Base-by-base conservation (phyloP, 2,797 vertebrate species). In the Sternarchorhynchus goeldii region DNA sequence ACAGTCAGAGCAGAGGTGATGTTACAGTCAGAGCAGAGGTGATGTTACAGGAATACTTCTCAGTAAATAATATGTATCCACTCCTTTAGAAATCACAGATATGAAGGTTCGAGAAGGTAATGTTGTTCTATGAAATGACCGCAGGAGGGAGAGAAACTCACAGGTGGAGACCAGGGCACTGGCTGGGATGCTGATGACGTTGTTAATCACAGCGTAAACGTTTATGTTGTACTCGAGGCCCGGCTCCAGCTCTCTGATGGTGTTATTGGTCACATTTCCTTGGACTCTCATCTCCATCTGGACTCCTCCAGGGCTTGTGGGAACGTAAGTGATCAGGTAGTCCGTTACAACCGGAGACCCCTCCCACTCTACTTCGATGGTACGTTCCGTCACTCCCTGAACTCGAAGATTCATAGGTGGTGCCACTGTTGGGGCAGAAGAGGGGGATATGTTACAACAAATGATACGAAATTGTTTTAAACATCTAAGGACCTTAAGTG, bases 181-280 rank as follows among this genome's bases (percentile, higher is more conserved):
- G 78, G 93, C 87, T 0, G 98, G 96, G 58, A 90, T 87, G 73
- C 98, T 99, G 92, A 95, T 93, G 82, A 91, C 88, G 2, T 93
- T 94, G 77, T 96, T 94, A 82, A 98, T 95, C 87, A 97, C 94
- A 0, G 97, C 92, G 0, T 95, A 97, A 88, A 99, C 82, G 18
- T 95, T 97, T 91, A 99, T 90, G 85, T 95, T 96, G 92, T 99
- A 99, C 86, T 96, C 95, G 70, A 97, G 80, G 14, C 96, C 97
- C 0, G 96, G 95, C 81, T 96, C 95, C 86, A 99, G 92, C 41
- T 95, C 94, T 0, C 82, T 88, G 90, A 99, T 93, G 85, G 89
- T 94, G 90, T 93, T 94, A 75, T 91, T 89, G 82, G 93, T 95
- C 87, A 91, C 91, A 80, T 96, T 96, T 73, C 96, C 96, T 0